phyloP scores from a whole-genome alignment of 2,888 invertebrate species.

The Hydrotaea cyrtoneurina region DNA sequence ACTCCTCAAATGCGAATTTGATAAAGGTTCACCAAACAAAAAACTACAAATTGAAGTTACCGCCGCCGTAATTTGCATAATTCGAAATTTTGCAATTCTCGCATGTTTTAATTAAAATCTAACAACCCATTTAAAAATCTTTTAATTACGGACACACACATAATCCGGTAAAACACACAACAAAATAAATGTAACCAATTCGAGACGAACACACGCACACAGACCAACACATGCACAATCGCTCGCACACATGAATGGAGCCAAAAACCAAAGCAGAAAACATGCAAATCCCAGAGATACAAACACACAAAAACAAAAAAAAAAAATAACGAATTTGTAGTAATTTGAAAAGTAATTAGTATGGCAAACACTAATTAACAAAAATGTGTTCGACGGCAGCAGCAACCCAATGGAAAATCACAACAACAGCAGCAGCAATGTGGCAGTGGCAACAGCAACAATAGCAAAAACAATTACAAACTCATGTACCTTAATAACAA shows the following conservation, averaged over 20 bases:
- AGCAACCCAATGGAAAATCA: conserved; percentile 14
- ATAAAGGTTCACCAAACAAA: neutral
- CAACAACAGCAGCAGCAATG: conserved; percentile 4
- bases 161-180: conserved; percentile 5
- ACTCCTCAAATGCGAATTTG: neutral
- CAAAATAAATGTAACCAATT: neutral
- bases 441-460: neutral
- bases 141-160: conserved; percentile 49
- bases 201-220: neutral
- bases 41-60: conserved; percentile 47
- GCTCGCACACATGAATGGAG: neutral
- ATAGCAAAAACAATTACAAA: conserved; percentile 27
- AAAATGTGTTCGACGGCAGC: conserved; percentile 51
- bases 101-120: conserved; percentile 54
- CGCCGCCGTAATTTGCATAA: conserved; percentile 46
- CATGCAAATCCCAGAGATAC: conserved; percentile 50
- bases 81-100: conserved; percentile 34
- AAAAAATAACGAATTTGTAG: conserved; percentile 24
- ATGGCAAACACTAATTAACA: conserved; percentile 68
- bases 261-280: conserved; percentile 25
- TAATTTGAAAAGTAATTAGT: conserved; percentile 67
- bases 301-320: neutral
- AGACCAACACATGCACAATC: neutral
- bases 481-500: conserved; percentile 53
- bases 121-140: conserved; percentile 51